Conservation (phyloP, 2,797 vertebrate genomes). For the Hydrophis major region DNA sequence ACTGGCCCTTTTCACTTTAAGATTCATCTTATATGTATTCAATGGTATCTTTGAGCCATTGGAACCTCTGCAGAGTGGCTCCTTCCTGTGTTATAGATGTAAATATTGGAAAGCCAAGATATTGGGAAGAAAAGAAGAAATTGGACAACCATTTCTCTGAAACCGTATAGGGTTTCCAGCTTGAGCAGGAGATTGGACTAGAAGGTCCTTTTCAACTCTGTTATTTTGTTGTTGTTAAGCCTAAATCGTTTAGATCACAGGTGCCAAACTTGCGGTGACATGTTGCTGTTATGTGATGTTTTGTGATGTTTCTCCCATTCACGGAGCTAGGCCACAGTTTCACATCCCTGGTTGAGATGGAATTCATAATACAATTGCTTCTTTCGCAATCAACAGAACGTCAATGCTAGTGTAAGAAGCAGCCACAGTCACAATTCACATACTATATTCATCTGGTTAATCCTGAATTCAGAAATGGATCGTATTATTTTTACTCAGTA, state of each 20-base stretch:
- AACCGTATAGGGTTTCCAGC: background rate
- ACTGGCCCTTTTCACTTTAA: background rate
- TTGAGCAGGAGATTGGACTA: background rate
- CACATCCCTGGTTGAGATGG: too few species aligned
- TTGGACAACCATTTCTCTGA: background rate
- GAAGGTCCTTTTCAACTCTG: background rate
- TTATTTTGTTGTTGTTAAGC: background rate
- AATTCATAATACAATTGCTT: background rate
- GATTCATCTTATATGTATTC: background rate
- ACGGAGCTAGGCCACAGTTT: too few species aligned
- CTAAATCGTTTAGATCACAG: background rate
- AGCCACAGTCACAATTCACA: background rate
- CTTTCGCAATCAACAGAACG: background rate
- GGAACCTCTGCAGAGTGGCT: background rate
- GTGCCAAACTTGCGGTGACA: too few species aligned
- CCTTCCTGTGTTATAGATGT: background rate
- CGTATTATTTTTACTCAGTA: constrained; percentile 18
- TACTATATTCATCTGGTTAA: constrained; percentile 1
- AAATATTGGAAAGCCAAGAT: background rate
- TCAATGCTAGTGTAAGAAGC: background rate
- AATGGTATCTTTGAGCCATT: background rate
- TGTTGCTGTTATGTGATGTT: too few species aligned
- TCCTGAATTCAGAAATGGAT: constrained; percentile 23
- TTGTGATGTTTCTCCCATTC: too few species aligned
- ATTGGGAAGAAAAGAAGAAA: background rate